phyloP scores from a whole-genome alignment of 2,888 invertebrate genomes.

The Phasia obesa region DNA sequence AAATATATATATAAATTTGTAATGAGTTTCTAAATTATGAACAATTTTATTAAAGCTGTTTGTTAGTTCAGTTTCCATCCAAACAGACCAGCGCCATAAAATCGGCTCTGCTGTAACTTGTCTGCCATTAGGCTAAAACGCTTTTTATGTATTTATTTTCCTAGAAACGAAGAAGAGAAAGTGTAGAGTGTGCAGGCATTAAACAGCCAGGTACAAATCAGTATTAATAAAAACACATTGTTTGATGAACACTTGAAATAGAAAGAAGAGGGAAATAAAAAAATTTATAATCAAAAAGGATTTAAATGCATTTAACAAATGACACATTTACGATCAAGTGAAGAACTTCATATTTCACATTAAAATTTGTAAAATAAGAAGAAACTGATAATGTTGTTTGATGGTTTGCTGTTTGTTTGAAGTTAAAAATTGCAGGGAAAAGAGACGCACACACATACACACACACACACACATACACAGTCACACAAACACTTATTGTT shows the following conservation, averaged over 20 bases:
- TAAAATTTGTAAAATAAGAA: constrained; percentile 2
- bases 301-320: constrained; percentile 63
- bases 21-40: constrained; percentile 45
- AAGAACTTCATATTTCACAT: constrained; percentile 60
- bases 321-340: constrained; percentile 66
- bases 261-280: constrained; percentile 6
- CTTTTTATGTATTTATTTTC: constrained; percentile 8
- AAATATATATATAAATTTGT: constrained; percentile 27
- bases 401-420: background rate
- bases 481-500: constrained; percentile 1
- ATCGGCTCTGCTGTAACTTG: constrained; percentile 57
- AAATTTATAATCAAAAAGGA: constrained; percentile 49
- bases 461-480: constrained; percentile 6
- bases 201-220: constrained; percentile 40
- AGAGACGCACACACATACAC: no score
- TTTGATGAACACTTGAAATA: constrained; percentile 35
- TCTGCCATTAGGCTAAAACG: constrained; percentile 43
- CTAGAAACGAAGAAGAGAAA: constrained; percentile 1
- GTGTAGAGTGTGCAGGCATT: background rate
- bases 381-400: background rate
- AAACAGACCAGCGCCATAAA: constrained; percentile 46
- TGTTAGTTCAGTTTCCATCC: constrained; percentile 32
- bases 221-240: constrained; percentile 66
- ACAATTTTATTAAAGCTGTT: constrained; percentile 33
- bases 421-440: background rate